Percentiles rank a stretch among this genome's conserved stretches.
phyloP scores from a whole-genome alignment of 2,888 invertebrate species.

The Aporophyla nigra region DNA sequence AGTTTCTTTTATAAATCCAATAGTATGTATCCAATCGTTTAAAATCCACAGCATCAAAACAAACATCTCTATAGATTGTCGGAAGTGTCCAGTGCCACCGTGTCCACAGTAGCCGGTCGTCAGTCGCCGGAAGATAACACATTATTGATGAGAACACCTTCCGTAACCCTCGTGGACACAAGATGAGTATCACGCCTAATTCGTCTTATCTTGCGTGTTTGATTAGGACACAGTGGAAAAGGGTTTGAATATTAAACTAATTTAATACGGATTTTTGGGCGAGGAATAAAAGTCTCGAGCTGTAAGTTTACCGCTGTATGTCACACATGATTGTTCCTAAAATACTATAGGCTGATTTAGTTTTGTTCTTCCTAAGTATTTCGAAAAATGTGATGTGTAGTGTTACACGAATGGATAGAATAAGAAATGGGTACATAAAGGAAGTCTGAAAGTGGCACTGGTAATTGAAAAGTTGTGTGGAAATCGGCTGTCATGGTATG shows the following conservation, averaged over 20 bases:
- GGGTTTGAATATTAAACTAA: not conserved
- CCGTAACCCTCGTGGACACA: conserved; percentile 58
- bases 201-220: conserved; percentile 58
- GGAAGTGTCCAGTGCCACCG: conserved; percentile 66
- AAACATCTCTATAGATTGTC: conserved; percentile 34
- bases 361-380: not conserved
- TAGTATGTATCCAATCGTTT: not conserved
- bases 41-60: not conserved
- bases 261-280: not conserved
- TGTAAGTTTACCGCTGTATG: not conserved
- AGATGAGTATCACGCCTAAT: conserved; percentile 63
- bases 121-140: conserved; percentile 76
- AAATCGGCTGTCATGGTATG: too few species aligned
- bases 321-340: not conserved
- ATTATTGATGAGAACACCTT: conserved; percentile 79
- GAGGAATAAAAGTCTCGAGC: not conserved
- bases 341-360: not conserved
- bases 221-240: conserved; percentile 36
- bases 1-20: not conserved
- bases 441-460: too few species aligned
- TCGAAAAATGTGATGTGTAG: not conserved
- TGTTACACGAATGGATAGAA: too few species aligned
- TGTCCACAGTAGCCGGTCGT: conserved; percentile 80
- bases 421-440: too few species aligned
- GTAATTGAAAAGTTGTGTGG: too few species aligned